Evolutionary conservation across 2,113 vertebrate species (phyloP).

Genomic region (Himantopus leucocephalus): DNA sequence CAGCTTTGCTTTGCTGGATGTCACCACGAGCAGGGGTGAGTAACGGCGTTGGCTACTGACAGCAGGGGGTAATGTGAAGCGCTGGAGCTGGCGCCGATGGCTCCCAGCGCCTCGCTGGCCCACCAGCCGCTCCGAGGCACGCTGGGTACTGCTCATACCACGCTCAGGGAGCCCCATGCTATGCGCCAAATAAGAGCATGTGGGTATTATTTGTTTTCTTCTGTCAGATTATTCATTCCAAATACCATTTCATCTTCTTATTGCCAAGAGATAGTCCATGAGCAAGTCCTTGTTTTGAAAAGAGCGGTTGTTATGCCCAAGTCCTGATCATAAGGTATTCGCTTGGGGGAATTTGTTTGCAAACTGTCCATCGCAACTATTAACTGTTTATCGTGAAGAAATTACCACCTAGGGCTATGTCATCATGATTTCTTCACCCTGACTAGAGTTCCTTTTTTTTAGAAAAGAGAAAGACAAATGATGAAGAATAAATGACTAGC

Average conservation of each 20-base stretch:
- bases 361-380: not conserved
- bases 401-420: not conserved
- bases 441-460: not conserved
- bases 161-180: not conserved
- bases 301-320: not conserved
- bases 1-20: not conserved
- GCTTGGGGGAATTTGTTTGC: not conserved
- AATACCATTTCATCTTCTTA: not conserved
- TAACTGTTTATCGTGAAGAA: not conserved
- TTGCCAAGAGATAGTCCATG: not conserved
- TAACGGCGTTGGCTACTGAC: not conserved
- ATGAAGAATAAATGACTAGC: not conserved
- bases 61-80: not conserved
- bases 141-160: not conserved
- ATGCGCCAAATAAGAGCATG: slow-evolving; percentile 36
- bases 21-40: not conserved
- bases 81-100: not conserved
- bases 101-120: not conserved
- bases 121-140: not conserved
- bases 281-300: not conserved
- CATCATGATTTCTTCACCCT: not conserved
- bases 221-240: not conserved
- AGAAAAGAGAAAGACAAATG: not conserved
- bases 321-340: not conserved
- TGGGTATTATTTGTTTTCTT: not conserved